These are phyloP conservation scores for Petrolisthes manimaculis DNA, from an alignment of 2,888 invertebrate genomes.

Conservation along the genomic window DNA sequence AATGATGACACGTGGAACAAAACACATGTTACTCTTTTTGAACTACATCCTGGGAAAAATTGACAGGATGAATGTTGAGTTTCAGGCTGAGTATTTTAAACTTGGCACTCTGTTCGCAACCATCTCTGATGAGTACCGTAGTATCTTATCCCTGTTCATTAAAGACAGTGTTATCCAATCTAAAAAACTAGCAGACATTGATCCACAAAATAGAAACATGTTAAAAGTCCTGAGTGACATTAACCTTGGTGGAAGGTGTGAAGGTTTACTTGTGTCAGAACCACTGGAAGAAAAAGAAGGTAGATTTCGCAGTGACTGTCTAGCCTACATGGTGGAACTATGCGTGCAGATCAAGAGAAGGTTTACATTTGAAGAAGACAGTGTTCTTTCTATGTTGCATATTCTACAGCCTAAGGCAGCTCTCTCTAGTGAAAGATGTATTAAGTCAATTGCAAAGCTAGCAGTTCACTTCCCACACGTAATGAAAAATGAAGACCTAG, in stretches of 20 bases:
- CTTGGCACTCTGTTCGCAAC: neutral
- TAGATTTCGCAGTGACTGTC: neutral
- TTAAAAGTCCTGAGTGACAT: too few relatives aligned
- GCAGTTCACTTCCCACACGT: conserved; percentile 17
- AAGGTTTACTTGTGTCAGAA: conserved; percentile 7
- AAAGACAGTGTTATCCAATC: neutral
- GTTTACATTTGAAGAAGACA: neutral
- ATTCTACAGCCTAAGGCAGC: neutral
- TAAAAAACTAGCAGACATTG: neutral
- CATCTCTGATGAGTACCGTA: neutral
- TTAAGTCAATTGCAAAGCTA: conserved; percentile 15
- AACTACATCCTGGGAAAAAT: conserved; percentile 5
- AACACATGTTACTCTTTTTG: conserved; percentile 21
- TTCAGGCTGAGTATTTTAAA: conserved; percentile 21
- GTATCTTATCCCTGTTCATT: neutral
- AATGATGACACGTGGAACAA: neutral
- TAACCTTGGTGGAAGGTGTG: conserved; percentile 15
- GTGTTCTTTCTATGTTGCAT: neutral
- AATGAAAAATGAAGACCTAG: conserved; percentile 1
- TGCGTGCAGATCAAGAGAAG: neutral
- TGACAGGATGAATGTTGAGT: conserved; percentile 20
- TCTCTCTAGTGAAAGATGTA: neutral
- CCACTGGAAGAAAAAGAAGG: neutral
- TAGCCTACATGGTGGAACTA: neutral
- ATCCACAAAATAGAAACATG: neutral